Percentiles rank a stretch among this genome's conserved stretches.
phyloP scores from a whole-genome alignment of 1,140 invertebrate species.

The Drosophila simulans region DNA sequence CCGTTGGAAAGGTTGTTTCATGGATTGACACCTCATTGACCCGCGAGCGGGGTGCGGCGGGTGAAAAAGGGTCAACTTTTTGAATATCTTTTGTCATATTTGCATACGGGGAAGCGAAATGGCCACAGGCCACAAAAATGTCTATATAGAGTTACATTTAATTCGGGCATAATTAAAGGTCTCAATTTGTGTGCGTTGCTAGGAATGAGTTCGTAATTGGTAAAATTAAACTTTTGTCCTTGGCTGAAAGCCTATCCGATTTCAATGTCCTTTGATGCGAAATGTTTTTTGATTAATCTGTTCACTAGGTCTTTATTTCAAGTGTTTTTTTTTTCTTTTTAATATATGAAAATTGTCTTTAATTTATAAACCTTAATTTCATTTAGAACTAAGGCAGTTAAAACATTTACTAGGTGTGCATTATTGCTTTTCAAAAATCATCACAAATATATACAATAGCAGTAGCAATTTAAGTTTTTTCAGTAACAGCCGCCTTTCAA shows the following conservation, averaged over 20 bases:
- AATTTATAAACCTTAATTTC: too few relatives aligned
- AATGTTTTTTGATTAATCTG: not conserved
- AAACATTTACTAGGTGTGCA: too few relatives aligned
- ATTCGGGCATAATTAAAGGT: constrained; percentile 27
- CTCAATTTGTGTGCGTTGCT: constrained; percentile 11
- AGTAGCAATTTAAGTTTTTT: not conserved
- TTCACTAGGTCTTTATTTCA: not conserved
- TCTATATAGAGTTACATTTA: constrained; percentile 11
- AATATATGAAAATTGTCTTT: not conserved
- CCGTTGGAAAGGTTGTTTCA: constrained; percentile 45
- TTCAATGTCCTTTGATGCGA: constrained; percentile 8
- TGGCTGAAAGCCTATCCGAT: constrained; percentile 23
- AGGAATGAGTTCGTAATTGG: constrained; percentile 52
- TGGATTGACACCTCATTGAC: constrained; percentile 41
- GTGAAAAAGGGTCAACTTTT: constrained; percentile 49
- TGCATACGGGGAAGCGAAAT: constrained; percentile 41
- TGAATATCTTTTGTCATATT: constrained; percentile 52
- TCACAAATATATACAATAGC: too few relatives aligned
- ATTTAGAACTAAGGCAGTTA: too few relatives aligned
- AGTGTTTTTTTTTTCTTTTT: too few relatives aligned
- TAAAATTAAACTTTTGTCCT: constrained; percentile 55
- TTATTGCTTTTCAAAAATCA: too few relatives aligned
- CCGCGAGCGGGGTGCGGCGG: not conserved
- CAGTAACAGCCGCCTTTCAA: constrained; percentile 1
- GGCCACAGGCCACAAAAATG: constrained; percentile 8